These are phyloP conservation scores for Gyrodactylus bullatarudis DNA, from an alignment of 1,140 invertebrate genomes.

Conservation along the genomic window DNA sequence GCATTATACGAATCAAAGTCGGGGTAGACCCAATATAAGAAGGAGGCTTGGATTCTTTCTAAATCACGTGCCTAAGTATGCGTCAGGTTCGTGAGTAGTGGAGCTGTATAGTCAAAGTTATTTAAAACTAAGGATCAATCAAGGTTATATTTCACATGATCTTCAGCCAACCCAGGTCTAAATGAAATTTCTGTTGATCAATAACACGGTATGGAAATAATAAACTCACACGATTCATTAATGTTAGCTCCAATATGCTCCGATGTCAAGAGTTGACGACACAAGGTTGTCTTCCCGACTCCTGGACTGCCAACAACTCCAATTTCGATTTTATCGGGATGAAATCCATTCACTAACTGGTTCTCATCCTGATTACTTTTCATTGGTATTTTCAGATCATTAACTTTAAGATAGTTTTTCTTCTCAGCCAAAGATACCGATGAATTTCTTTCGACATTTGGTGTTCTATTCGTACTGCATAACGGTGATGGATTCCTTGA, in stretches of 20 bases:
- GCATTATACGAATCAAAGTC: no score
- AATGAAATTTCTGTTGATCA: no score
- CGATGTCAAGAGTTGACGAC: background rate
- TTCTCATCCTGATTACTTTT: background rate
- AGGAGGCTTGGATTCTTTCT: no score
- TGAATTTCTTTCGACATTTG: background rate
- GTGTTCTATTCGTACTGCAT: background rate
- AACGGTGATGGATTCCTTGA: background rate
- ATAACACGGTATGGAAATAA: no score
- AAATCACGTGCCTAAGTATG: no score
- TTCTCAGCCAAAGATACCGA: background rate
- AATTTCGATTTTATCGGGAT: background rate
- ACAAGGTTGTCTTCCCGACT: background rate
- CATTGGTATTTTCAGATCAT: background rate
- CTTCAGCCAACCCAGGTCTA: no score
- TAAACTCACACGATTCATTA: background rate
- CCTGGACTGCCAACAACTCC: background rate
- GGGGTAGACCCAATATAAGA: no score
- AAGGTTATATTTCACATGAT: no score
- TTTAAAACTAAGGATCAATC: no score
- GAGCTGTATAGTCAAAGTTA: no score
- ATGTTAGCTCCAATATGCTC: background rate
- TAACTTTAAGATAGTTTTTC: background rate
- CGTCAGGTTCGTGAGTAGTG: no score
- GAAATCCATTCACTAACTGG: background rate